A percentile compares a stretch with the other conserved stretches of the same genome.
phyloP scores from a whole-genome alignment of 2,888 invertebrate genomes.

The Bruchidius siliquastri region DNA sequence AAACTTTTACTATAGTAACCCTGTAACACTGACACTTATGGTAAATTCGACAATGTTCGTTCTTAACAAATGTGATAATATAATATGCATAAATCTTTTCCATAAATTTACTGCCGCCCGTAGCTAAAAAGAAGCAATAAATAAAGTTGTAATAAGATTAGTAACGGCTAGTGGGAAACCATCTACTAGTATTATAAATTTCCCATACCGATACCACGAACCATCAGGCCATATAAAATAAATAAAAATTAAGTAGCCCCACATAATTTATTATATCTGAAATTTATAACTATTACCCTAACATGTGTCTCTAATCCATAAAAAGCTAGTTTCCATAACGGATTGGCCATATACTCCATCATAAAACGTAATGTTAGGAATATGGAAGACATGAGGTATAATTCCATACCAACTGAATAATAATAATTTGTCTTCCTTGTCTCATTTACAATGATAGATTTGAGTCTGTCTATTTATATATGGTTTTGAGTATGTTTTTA shows the following conservation, averaged over 20 bases:
- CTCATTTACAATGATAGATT: neutral
- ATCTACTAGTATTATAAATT: neutral
- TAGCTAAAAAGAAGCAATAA: neutral
- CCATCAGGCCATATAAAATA: neutral
- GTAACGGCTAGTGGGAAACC: neutral
- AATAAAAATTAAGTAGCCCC: conserved; percentile 1
- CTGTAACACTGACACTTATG: too few species aligned
- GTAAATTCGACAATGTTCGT: neutral
- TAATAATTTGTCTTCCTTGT: neutral
- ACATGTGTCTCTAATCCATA: conserved; percentile 1
- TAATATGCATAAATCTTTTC: neutral
- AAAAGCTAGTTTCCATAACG: neutral
- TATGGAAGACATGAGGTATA: neutral
- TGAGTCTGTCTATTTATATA: too few species aligned
- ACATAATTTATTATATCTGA: conserved; percentile 1
- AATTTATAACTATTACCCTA: neutral
- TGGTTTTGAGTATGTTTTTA: too few species aligned
- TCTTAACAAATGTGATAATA: neutral
- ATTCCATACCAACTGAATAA: neutral
- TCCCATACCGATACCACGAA: neutral
- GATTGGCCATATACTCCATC: neutral
- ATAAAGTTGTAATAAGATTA: neutral
- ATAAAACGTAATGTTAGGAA: neutral
- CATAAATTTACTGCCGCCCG: neutral
- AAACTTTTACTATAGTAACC: too few species aligned